These are phyloP conservation scores for Penaeus monodon DNA, from an alignment of 2,888 invertebrate species.

Conservation along the genomic window DNA sequence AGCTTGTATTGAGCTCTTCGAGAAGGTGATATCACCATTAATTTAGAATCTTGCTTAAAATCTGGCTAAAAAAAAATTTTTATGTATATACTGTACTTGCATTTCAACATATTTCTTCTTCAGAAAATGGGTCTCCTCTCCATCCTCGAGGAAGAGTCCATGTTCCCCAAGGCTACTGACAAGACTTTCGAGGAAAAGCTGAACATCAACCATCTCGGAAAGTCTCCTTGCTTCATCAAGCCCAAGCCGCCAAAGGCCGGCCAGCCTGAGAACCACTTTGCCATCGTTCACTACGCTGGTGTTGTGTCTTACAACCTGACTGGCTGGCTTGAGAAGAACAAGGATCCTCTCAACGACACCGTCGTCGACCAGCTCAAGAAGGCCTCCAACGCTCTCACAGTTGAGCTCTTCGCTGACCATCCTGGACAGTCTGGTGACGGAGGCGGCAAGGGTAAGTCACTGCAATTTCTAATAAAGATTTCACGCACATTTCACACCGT, in stretches of 20 bases:
- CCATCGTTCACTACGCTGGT: conserved; percentile 99
- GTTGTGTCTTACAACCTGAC: conserved; percentile 97
- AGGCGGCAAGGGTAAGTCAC: conserved; percentile 70
- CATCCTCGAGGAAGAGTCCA: conserved; percentile 99
- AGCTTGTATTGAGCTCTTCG: too few relatives aligned
- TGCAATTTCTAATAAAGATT: too few relatives aligned
- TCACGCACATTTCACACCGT: too few relatives aligned
- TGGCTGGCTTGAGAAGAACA: conserved; percentile 99
- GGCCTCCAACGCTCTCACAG: conserved; percentile 85
- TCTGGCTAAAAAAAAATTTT: too few relatives aligned
- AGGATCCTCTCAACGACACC: conserved; percentile 99
- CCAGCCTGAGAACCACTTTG: conserved; percentile 96
- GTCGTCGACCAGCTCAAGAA: conserved; percentile 97
- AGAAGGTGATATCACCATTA: too few relatives aligned
- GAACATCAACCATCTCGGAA: conserved; percentile 99
- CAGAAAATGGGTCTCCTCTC: conserved; percentile 99
- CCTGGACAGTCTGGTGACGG: conserved; percentile 78
- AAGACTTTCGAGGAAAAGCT: conserved; percentile 98
- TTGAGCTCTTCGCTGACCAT: conserved; percentile 94
- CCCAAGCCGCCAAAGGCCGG: conserved; percentile 98
- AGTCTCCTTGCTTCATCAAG: conserved; percentile 96
- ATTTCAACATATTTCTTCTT: background rate
- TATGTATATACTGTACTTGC: too few relatives aligned
- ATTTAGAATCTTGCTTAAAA: too few relatives aligned
- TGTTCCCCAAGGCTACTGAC: conserved; percentile 99